A percentile compares a stretch with the other conserved stretches of the same genome.
Evolutionary conservation across 2,113 vertebrate genomes (phyloP).

Genomic region (Macaca fascicularis): DNA sequence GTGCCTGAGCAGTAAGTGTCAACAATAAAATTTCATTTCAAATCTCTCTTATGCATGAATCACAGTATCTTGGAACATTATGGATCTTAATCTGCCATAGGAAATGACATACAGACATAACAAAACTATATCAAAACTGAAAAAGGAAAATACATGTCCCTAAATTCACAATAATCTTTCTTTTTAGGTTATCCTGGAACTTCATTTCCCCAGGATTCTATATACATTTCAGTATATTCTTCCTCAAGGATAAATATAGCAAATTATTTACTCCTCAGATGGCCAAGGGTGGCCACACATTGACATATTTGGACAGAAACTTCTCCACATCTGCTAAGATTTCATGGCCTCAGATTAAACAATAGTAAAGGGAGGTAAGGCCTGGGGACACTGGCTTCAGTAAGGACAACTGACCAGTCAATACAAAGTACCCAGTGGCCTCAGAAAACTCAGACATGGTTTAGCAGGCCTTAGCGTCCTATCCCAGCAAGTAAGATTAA

Average conservation of each 20-base stretch:
- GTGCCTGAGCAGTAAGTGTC: not conserved
- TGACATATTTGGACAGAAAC: not conserved
- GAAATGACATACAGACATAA: conserved; percentile 43
- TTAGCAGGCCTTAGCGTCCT: not conserved
- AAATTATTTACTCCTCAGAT: not conserved
- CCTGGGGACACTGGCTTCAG: fast-evolving
- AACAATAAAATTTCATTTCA: conserved; percentile 37
- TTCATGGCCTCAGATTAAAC: not conserved
- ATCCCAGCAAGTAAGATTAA: not conserved
- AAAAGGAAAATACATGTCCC: conserved; percentile 8
- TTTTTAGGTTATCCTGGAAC: not conserved
- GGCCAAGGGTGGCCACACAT: not conserved
- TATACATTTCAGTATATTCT: not conserved
- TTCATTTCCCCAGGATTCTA: not conserved
- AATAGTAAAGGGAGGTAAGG: not conserved
- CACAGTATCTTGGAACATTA: not conserved
- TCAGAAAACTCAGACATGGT: not conserved
- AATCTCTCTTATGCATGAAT: not conserved
- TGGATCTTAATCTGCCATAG: conserved; percentile 21
- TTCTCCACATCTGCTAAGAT: not conserved
- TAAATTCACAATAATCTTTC: not conserved
- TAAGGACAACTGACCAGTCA: not conserved
- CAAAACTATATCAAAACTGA: conserved; percentile 17
- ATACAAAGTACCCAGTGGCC: not conserved
- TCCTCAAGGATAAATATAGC: not conserved